Percentiles rank a stretch among this genome's conserved stretches.
Evolutionary conservation across 1,140 invertebrate genomes (phyloP).

Genomic region (Onthophagus taurus): DNA sequence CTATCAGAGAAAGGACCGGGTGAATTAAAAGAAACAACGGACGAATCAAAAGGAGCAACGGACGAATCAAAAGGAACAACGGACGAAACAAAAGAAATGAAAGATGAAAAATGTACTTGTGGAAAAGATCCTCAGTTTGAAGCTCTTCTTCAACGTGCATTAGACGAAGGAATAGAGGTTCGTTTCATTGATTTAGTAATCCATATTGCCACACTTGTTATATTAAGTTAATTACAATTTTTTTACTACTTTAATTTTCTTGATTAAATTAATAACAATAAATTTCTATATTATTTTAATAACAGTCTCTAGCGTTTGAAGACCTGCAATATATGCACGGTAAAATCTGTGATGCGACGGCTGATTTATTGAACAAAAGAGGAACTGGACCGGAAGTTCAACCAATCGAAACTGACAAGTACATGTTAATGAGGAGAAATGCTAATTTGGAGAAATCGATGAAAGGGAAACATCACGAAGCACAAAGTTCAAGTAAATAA

Average conservation of each 20-base stretch:
- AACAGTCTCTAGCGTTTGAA: slow-evolving; percentile 20
- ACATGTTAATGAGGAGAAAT: slow-evolving; percentile 20
- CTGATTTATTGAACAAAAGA: slow-evolving; percentile 17
- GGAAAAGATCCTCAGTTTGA: slow-evolving; percentile 7
- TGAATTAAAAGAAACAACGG: background rate
- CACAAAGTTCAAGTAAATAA: slow-evolving; percentile 24
- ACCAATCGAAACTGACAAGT: slow-evolving; percentile 17
- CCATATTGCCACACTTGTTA: slow-evolving; percentile 15
- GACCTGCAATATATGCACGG: slow-evolving; percentile 23
- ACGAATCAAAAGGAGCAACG: background rate
- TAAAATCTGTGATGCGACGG: slow-evolving; percentile 20
- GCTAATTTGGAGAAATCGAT: slow-evolving; percentile 21
- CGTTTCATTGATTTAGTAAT: slow-evolving; percentile 11
- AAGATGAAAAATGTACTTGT: slow-evolving; percentile 7
- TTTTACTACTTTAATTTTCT: slow-evolving; percentile 6
- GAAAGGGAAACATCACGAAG: slow-evolving; percentile 22
- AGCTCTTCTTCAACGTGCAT: background rate
- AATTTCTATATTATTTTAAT: slow-evolving; percentile 1
- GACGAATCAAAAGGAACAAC: background rate
- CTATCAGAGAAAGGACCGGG: slow-evolving; percentile 9
- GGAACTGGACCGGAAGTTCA: slow-evolving; percentile 14
- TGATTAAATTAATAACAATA: background rate
- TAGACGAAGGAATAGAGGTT: slow-evolving; percentile 18
- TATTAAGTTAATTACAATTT: slow-evolving; percentile 2
- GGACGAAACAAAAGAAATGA: background rate